Conservation (phyloP, 2,888 invertebrate genomes). For the Girardia tigrina region DNA sequence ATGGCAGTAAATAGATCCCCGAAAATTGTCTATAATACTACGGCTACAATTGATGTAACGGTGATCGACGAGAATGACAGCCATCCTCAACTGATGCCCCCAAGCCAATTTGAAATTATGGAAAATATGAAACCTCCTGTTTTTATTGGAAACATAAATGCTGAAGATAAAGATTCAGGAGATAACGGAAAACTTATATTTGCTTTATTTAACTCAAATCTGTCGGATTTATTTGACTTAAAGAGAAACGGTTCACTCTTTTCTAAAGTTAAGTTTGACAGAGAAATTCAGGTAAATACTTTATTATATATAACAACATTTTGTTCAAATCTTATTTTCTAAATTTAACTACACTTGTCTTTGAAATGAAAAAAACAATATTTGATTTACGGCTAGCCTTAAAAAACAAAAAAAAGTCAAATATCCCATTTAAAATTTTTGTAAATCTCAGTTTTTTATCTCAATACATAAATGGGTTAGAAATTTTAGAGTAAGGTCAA, state of each 20-base stretch:
- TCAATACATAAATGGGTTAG: too few species aligned
- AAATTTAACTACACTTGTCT: too few species aligned
- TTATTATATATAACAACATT: too few species aligned
- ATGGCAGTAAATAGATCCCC: background rate
- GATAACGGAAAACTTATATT: slow-evolving; percentile 23
- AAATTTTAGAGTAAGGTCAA: too few species aligned
- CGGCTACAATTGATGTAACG: background rate
- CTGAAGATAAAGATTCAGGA: slow-evolving; percentile 27
- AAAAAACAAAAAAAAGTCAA: too few species aligned
- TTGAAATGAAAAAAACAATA: too few species aligned
- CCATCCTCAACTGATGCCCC: background rate
- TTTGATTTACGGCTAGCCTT: too few species aligned
- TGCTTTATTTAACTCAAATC: background rate
- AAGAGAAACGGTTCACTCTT: slow-evolving; percentile 29
- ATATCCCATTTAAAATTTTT: too few species aligned
- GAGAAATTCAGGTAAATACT: slow-evolving; percentile 27
- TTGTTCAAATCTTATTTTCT: too few species aligned
- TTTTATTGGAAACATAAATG: slow-evolving; percentile 12
- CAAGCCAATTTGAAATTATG: slow-evolving; percentile 2
- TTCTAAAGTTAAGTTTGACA: slow-evolving; percentile 24
- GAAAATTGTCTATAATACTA: background rate
- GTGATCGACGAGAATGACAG: slow-evolving; percentile 26
- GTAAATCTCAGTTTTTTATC: too few species aligned
- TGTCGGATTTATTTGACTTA: background rate
- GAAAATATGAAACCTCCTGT: slow-evolving; percentile 4